These are phyloP conservation scores for Drosophila nigricruria DNA, from an alignment of 2,888 invertebrate genomes.

Conservation along the genomic window DNA sequence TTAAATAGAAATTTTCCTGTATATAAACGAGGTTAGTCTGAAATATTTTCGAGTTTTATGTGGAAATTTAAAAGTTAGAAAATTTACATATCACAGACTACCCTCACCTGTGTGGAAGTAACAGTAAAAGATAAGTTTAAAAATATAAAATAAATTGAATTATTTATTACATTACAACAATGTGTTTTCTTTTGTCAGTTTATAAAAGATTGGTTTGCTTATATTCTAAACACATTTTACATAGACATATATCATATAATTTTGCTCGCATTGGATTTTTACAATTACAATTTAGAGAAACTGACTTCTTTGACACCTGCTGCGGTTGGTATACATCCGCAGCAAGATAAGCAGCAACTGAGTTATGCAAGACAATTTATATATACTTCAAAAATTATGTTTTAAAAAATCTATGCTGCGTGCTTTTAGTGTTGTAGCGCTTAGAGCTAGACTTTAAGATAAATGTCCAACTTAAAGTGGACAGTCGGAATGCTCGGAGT, in stretches of 20 bases:
- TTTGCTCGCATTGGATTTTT: constrained; percentile 58
- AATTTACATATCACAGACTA: neutral
- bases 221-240: constrained; percentile 52
- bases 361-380: constrained; percentile 31
- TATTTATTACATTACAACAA: constrained; percentile 64
- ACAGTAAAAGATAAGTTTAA: constrained; percentile 39
- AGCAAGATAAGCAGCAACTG: constrained; percentile 29
- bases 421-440: constrained; percentile 32
- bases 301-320: constrained; percentile 44
- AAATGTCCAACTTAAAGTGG: constrained; percentile 42
- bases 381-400: constrained; percentile 2
- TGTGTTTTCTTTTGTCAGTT: constrained; percentile 29
- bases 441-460: constrained; percentile 54
- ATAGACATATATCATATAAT: constrained; percentile 54
- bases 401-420: constrained; percentile 6
- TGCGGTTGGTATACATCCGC: constrained; percentile 17
- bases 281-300: constrained; percentile 58
- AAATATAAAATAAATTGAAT: constrained; percentile 62
- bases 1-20: constrained; percentile 3
- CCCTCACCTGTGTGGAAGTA: neutral
- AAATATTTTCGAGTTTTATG: neutral
- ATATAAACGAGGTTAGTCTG: neutral
- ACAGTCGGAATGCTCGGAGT: constrained; percentile 64
- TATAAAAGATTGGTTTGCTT: constrained; percentile 44
- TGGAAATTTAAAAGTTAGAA: neutral